Conservation (phyloP, 2,113 vertebrate species). For the Rhegmatorhina hoffmannsi region DNA sequence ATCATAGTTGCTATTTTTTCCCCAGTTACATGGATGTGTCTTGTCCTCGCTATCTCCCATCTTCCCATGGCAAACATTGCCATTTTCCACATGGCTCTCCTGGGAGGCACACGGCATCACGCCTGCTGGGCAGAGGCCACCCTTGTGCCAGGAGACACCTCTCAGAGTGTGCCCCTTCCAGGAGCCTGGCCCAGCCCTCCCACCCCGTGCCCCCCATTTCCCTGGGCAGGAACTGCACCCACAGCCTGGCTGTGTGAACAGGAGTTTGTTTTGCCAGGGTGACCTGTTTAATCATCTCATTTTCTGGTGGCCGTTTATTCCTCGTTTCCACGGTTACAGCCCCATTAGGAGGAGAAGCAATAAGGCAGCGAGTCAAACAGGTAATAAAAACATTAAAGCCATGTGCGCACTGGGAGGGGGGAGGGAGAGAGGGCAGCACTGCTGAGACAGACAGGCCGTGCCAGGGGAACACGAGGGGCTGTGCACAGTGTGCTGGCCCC, state of each 20-base stretch:
- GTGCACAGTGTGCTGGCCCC: not conserved
- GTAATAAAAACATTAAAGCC: slow-evolving; percentile 99
- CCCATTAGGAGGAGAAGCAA: slow-evolving; percentile 99
- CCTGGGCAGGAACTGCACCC: slow-evolving; percentile 77
- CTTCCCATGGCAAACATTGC: not conserved
- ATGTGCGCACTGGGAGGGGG: slow-evolving; percentile 87
- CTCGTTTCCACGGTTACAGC: slow-evolving; percentile 99
- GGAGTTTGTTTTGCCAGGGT: slow-evolving; percentile 99
- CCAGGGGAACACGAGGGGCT: slow-evolving; percentile 36
- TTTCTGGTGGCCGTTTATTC: slow-evolving; percentile 99
- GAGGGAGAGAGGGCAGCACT: slow-evolving; percentile 67
- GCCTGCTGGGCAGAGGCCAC: not conserved
- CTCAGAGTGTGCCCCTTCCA: not conserved
- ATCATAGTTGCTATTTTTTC: slow-evolving; percentile 36
- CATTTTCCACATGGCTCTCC: not conserved
- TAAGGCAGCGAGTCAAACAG: slow-evolving; percentile 99
- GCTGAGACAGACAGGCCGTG: slow-evolving; percentile 86
- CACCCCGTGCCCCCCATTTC: slow-evolving; percentile 23
- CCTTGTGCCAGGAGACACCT: not conserved
- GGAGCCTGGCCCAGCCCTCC: not conserved
- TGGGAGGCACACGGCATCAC: not conserved
- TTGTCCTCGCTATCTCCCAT: not conserved
- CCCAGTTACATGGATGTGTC: not conserved
- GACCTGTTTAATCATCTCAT: slow-evolving; percentile 99
- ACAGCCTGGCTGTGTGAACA: slow-evolving; percentile 82